Evolutionary conservation across 2,797 vertebrate species (phyloP).

Genomic region (Scolopax rusticola): DNA sequence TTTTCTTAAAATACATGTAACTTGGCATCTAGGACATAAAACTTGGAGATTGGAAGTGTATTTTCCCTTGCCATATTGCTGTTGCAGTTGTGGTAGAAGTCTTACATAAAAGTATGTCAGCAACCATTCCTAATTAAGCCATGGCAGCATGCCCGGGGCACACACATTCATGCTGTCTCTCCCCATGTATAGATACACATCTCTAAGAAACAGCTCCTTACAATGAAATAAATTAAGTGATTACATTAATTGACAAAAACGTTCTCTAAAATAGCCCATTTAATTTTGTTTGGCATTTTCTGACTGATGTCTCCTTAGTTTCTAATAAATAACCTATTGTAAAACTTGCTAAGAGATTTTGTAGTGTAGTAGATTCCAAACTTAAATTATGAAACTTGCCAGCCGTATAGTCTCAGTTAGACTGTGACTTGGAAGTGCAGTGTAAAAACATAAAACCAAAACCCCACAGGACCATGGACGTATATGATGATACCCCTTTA

Average conservation of each 20-base stretch:
- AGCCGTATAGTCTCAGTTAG: accelerated
- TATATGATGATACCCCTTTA: not conserved
- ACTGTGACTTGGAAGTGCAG: not conserved
- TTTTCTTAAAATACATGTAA: not conserved
- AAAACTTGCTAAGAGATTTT: not conserved
- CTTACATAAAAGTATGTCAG: not conserved
- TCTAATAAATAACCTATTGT: constrained; percentile 49
- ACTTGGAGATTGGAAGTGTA: not conserved
- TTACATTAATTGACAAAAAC: constrained; percentile 60
- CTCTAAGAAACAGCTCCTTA: constrained; percentile 46
- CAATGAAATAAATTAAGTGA: constrained; percentile 56
- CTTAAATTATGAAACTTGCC: constrained; percentile 27
- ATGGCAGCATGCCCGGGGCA: constrained; percentile 24
- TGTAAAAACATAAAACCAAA: not conserved
- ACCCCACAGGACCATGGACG: not conserved
- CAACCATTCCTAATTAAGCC: constrained; percentile 41
- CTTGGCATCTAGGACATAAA: not conserved
- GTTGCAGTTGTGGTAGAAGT: constrained; percentile 8
- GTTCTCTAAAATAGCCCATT: constrained; percentile 30
- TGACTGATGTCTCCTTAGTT: constrained; percentile 47
- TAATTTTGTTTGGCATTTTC: constrained; percentile 54
- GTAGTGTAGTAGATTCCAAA: not conserved
- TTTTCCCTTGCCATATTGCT: not conserved
- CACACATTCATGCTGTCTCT: constrained; percentile 12
- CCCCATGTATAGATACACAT: constrained; percentile 31